A percentile compares a stretch with the other conserved stretches of the same genome.
These are phyloP conservation scores for Antechinus stuartii DNA, from an alignment of 2,113 vertebrate species.

Conservation along the genomic window DNA sequence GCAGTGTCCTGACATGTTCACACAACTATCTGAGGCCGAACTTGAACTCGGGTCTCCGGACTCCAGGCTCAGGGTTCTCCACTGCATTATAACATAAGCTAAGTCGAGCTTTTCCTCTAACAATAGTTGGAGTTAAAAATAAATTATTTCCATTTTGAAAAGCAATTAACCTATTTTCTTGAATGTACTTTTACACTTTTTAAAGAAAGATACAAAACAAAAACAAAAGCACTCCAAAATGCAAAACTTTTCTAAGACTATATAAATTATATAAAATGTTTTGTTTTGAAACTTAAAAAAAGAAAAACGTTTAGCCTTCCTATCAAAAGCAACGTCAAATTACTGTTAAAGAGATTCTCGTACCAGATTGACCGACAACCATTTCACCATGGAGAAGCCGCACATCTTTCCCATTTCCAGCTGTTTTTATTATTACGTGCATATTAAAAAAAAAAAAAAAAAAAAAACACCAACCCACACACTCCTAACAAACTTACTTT, in stretches of 20 bases:
- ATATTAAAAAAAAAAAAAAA: conserved; percentile 18
- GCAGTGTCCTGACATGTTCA: background rate
- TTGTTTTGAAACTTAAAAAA: conserved; percentile 35
- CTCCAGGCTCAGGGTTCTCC: background rate
- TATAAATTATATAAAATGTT: background rate
- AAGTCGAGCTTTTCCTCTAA: background rate
- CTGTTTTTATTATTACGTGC: background rate
- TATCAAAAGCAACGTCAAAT: conserved; percentile 48
- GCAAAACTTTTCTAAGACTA: conserved; percentile 1
- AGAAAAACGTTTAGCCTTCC: conserved; percentile 52
- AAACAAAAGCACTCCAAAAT: conserved; percentile 27
- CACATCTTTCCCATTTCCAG: conserved; percentile 38
- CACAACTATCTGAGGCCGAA: background rate
- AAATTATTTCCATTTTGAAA: background rate
- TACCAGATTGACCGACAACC: background rate
- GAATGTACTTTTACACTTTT: conserved; percentile 8
- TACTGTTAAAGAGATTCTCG: conserved; percentile 73
- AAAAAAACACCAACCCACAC: background rate
- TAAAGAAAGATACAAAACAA: conserved; percentile 2
- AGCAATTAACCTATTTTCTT: background rate
- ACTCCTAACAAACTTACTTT: conserved; percentile 22
- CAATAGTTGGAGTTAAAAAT: conserved; percentile 3
- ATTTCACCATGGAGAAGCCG: conserved; percentile 37
- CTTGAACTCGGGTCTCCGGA: background rate
- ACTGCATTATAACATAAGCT: background rate